Percentiles rank a stretch among this genome's conserved stretches.
Evolutionary conservation across 2,797 vertebrate genomes (phyloP).

Genomic region (Sebastes minor): DNA sequence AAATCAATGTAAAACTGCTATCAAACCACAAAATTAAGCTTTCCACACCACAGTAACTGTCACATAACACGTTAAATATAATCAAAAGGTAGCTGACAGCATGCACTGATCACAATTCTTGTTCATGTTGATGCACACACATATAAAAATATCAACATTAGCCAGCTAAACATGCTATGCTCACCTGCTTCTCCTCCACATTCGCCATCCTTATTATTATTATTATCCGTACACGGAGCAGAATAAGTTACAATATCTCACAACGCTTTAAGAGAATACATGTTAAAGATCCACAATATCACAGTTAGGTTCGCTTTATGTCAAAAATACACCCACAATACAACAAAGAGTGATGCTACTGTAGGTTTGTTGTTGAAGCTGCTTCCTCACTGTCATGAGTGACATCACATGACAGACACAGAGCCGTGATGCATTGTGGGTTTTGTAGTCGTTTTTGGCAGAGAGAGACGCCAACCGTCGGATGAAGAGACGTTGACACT

Average conservation of each 20-base stretch:
- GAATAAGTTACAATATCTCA: neutral
- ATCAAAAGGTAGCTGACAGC: neutral
- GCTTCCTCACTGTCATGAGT: conserved; percentile 37
- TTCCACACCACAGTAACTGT: neutral
- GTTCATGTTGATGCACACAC: neutral
- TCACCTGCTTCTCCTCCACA: conserved; percentile 87
- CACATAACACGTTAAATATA: neutral
- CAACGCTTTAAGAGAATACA: neutral
- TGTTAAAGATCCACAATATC: neutral
- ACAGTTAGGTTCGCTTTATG: neutral
- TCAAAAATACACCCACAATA: neutral
- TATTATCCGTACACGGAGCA: neutral
- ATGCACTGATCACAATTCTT: rapidly evolving
- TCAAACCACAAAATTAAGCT: neutral
- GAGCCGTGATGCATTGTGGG: conserved; percentile 78
- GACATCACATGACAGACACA: conserved; percentile 82
- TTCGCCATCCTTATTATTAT: conserved; percentile 84
- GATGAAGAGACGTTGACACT: rapidly evolving
- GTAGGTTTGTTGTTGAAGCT: conserved; percentile 48
- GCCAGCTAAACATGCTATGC: conserved; percentile 53
- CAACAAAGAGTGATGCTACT: conserved; percentile 1
- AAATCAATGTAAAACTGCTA: neutral
- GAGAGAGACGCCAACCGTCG: rapidly evolving
- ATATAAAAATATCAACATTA: conserved; percentile 11
- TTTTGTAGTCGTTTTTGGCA: conserved; percentile 77